Evolutionary conservation across 2,888 invertebrate species (phyloP), one percentile per base, ranked within the genome.

Genomic region (Agriopis aurantiaria): DNA sequence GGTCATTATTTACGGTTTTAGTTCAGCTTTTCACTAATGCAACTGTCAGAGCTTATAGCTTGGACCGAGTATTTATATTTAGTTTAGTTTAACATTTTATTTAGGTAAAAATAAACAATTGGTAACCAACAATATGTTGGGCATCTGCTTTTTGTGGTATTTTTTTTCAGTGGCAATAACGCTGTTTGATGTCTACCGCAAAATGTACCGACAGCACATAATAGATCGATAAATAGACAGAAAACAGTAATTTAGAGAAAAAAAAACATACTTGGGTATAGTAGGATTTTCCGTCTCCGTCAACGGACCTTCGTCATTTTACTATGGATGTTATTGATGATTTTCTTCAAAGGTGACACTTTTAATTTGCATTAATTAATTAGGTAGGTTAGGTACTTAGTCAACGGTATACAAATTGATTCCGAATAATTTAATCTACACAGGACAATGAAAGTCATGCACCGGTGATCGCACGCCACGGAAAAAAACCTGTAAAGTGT

Each of bases 351-450:
- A 57, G 43, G 43, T 17, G 55, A 33, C 7, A 33, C n/a, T 55
- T 5, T 14, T 10, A 12, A 17, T 23, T 11, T 57, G 10, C 8
- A 48, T 23, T 17, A 11, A 43, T 56, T 12, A 58, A 58, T 58
- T 46, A 46, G 8, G 17, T 58, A 58, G 12, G 17, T n/a, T 23
- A 8, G 14, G 11, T 11, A 43, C 43, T 17, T 9, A 60, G 14
- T 61, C 43, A 62, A 52, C n/a, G 12, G 52, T 17, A 45, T 23
- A 48, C 33, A 40, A 53, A 62, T 62, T 53, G 17, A 45, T 64
- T 56, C 23, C 14, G 76, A 78, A 79, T 77, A 66, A 75, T 71
- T 74, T 70, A 73, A 73, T 73, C 68, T 71, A 74, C 71, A 71
- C 74, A 75, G 74, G 74, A 64, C 56, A 48, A 41, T 48, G 53